Base-by-base conservation (phyloP, 2,113 vertebrate species). In the Holacanthus passer region DNA sequence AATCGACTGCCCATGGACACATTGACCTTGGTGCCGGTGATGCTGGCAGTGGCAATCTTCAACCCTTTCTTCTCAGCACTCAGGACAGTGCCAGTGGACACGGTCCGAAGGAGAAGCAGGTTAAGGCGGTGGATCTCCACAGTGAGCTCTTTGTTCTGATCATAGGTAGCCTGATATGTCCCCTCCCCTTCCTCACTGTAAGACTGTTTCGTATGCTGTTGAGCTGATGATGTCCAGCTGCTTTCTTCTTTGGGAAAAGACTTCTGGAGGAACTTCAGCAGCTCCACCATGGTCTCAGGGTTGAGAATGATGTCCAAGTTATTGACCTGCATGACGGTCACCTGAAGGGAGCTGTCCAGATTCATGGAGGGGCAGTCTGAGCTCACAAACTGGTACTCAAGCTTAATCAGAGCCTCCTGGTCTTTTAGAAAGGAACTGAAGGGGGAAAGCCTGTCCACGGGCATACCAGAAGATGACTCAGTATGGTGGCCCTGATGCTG, bases 361-460 rank as follows among this genome's bases (percentile, higher is more conserved):
- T 97, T 97, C 98, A 99, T 99, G 0, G 97, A 99, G 0, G 98
- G 98, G 77, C 97, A 99, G 81, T 99, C 97, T 2, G 98, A 97
- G 79, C 97, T 99, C 79, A 99, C 97, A 96, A 99, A 99, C 81
- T 99, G 98, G 88, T 99, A 99, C 73, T 99, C 98, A 22, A 99
- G 39, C 65, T 96, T 98, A 86, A 99, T 99, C 31, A 99, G 95
- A 37, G 96, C 97, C 71, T 99, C 98, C 13, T 98, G 95, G 71
- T 97, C 95, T 87, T 95, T 97, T 64, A 95, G 81, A 59, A 94
- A 89, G 11, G 89, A 93, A 41, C 82, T 91, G 22, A 91, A 50
- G 14, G 93, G 84, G 24, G 92, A 92, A 5, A 82, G 31, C 52
- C 69, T 87, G 39, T 94, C 93, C 13, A 84, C 76, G 43, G 81